Percentiles rank a stretch among this genome's conserved stretches.
These are phyloP conservation scores for Phylloscopus trochiloides DNA, from an alignment of 2,113 vertebrate genomes.

Conservation along the genomic window DNA sequence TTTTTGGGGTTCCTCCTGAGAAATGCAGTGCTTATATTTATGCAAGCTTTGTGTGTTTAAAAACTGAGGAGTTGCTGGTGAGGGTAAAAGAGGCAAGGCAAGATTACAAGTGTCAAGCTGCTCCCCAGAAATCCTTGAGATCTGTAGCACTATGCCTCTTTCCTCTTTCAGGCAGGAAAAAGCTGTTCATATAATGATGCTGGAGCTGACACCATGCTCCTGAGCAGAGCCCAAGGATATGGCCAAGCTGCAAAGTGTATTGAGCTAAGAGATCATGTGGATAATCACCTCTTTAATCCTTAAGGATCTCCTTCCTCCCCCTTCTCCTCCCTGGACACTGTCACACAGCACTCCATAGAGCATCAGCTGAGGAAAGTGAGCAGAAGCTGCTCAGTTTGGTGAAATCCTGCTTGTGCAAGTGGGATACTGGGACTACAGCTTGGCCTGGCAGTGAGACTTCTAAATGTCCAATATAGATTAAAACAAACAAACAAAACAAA, in stretches of 20 bases:
- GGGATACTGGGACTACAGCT: not conserved
- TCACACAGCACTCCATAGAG: not conserved
- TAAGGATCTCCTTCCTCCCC: not conserved
- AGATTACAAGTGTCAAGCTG: not conserved
- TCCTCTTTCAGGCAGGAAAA: not conserved
- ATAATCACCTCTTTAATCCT: not conserved
- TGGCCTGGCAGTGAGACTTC: not conserved
- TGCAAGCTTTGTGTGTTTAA: not conserved
- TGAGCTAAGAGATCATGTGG: not conserved
- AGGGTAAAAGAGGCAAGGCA: not conserved
- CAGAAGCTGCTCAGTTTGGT: not conserved
- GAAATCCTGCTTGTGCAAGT: not conserved
- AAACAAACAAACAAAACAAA: not conserved
- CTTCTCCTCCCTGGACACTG: fast-evolving
- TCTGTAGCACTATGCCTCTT: not conserved
- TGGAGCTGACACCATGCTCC: not conserved
- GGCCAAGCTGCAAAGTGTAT: not conserved
- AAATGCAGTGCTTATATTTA: not conserved
- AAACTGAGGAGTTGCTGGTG: not conserved
- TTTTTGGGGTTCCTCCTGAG: not conserved
- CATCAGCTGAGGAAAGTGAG: not conserved
- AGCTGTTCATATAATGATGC: not conserved
- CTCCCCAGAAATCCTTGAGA: not conserved
- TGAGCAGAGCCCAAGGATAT: not conserved
- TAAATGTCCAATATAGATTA: not conserved